Conservation (phyloP, 2,888 invertebrate genomes). For the Urechis unicinctus region DNA sequence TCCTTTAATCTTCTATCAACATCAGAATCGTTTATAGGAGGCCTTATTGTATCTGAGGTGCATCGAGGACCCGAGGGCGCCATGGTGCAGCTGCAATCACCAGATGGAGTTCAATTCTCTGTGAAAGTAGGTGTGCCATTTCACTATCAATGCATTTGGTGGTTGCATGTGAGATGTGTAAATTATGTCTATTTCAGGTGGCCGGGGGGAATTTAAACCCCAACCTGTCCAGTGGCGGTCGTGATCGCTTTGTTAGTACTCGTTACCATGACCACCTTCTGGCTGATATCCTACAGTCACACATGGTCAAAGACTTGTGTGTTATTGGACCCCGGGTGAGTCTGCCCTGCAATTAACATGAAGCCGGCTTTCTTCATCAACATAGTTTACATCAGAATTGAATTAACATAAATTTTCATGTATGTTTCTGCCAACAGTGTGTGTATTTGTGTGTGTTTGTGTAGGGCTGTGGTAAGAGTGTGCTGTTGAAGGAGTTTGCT, state of each 20-base stretch:
- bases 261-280: constrained; percentile 73
- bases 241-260: constrained; percentile 58
- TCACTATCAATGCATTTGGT: too few species aligned
- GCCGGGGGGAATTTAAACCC: too few species aligned
- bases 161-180: too few species aligned
- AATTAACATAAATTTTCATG: not conserved
- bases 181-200: too few species aligned
- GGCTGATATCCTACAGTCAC: constrained; percentile 71
- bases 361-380: not conserved
- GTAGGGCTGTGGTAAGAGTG: constrained; percentile 83
- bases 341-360: not conserved
- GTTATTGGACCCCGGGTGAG: constrained; percentile 69
- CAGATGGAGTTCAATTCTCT: too few species aligned
- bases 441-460: constrained; percentile 2
- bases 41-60: too few species aligned
- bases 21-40: too few species aligned
- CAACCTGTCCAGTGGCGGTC: not conserved
- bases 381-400: not conserved
- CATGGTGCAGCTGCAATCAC: constrained; percentile 10
- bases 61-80: constrained; percentile 5
- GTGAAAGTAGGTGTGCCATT: too few species aligned
- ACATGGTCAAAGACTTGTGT: constrained; percentile 77
- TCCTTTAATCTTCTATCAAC: constrained; percentile 14
- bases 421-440: not conserved
- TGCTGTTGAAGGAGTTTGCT: constrained; percentile 71